phyloP scores from a whole-genome alignment of 2,888 invertebrate genomes.

The Drosophila peninsularis region DNA sequence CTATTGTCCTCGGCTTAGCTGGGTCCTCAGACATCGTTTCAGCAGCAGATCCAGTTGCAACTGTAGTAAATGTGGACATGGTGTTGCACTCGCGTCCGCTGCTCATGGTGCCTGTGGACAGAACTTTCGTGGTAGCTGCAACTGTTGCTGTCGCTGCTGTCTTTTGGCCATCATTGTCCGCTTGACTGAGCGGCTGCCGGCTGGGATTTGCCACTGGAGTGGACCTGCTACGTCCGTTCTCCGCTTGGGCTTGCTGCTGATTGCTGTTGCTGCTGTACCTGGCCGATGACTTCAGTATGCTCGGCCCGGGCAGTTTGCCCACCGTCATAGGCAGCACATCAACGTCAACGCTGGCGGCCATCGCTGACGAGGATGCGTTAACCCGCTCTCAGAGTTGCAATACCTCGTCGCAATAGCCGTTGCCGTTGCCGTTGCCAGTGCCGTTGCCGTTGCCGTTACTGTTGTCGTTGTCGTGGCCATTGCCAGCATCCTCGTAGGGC shows the following conservation, averaged over 20 bases:
- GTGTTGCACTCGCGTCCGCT: constrained; percentile 80
- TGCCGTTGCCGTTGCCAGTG: constrained; percentile 40
- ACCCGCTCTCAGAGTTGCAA: constrained; percentile 86
- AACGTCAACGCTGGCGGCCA: constrained; percentile 51
- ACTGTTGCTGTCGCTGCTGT: constrained; percentile 37
- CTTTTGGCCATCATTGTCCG: constrained; percentile 66
- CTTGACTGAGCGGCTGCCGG: constrained; percentile 76
- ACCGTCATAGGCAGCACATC: constrained; percentile 59
- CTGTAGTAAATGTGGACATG: constrained; percentile 75
- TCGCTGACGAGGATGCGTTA: constrained; percentile 80
- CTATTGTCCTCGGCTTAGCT: constrained; percentile 19
- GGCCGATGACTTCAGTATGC: constrained; percentile 84
- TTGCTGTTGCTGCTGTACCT: constrained; percentile 50
- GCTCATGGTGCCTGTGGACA: constrained; percentile 75
- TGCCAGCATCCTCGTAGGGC: constrained; percentile 61
- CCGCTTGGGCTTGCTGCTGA: constrained; percentile 52
- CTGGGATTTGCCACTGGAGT: constrained; percentile 58
- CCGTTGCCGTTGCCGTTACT: constrained; percentile 22
- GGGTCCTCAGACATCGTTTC: constrained; percentile 19
- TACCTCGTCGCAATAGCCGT: constrained; percentile 73
- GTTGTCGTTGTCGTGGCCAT: constrained; percentile 30
- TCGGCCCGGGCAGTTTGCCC: constrained; percentile 81
- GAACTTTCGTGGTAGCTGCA: constrained; percentile 64
- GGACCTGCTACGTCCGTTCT: constrained; percentile 58
- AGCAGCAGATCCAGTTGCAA: not conserved